Conservation (phyloP, 1,140 invertebrate species). For the Babylonia areolata region DNA sequence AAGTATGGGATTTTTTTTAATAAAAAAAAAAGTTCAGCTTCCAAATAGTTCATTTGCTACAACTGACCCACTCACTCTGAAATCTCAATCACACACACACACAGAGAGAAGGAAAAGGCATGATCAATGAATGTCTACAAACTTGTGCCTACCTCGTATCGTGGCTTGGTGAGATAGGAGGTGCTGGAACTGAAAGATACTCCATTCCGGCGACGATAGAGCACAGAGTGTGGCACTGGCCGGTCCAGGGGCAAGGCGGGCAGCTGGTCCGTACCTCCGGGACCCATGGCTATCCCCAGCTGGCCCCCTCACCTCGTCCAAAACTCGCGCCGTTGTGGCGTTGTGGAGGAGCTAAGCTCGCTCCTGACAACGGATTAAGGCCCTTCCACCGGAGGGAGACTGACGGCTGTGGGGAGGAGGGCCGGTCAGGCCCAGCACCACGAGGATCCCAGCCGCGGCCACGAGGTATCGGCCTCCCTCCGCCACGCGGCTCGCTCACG, state of each 20-base stretch:
- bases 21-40: too few species aligned
- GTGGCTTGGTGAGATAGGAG: conserved; percentile 23
- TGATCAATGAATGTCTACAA: too few species aligned
- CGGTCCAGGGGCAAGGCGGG: conserved; percentile 32
- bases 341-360: conserved; percentile 22
- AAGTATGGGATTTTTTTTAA: too few species aligned
- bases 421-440: neutral
- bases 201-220: conserved; percentile 26
- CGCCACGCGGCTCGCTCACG: neutral
- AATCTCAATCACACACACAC: too few species aligned
- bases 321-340: conserved; percentile 33
- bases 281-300: conserved; percentile 24
- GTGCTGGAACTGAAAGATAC: conserved; percentile 30
- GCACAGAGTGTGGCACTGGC: conserved; percentile 29
- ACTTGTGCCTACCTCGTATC: conserved; percentile 32
- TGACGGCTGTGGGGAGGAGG: neutral
- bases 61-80: too few species aligned
- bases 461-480: conserved; percentile 17
- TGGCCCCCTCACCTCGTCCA: conserved; percentile 26
- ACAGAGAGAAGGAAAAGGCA: too few species aligned
- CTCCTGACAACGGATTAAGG: conserved; percentile 20
- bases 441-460: neutral
- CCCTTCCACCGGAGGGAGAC: neutral
- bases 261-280: conserved; percentile 25
- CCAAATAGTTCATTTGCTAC: too few species aligned